Evolutionary conservation across 2,113 vertebrate species (phyloP).

Genomic region (Morone chrysops): DNA sequence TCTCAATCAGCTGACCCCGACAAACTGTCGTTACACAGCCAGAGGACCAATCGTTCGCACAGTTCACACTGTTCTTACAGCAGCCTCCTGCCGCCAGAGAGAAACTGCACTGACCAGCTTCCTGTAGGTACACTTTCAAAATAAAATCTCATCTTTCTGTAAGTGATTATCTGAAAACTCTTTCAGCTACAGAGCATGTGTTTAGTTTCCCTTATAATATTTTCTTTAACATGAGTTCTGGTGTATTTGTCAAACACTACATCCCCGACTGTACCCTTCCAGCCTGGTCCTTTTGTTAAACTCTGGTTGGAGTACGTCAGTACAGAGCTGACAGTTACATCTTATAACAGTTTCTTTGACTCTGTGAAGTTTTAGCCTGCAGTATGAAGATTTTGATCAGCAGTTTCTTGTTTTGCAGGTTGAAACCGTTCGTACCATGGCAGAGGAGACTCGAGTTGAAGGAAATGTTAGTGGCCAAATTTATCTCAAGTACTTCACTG

Average conservation of each 20-base stretch:
- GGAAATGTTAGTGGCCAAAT: constrained; percentile 53
- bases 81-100: constrained; percentile 59
- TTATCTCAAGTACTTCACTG: constrained; percentile 67
- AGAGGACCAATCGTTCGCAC: not conserved
- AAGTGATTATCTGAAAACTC: not conserved
- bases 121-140: constrained; percentile 44
- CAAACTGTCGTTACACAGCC: constrained; percentile 37
- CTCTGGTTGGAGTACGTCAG: no score
- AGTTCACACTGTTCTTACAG: constrained; percentile 19
- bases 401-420: constrained; percentile 30
- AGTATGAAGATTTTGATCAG: not conserved
- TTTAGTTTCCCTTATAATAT: no score
- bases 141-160: not conserved
- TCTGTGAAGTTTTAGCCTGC: not conserved
- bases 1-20: constrained; percentile 19
- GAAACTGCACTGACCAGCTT: not conserved
- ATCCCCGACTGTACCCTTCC: not conserved
- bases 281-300: no score
- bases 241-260: not conserved
- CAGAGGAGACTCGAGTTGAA: constrained; percentile 64
- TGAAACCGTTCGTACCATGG: not conserved
- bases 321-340: not conserved
- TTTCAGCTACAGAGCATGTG: not conserved
- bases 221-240: not conserved
- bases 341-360: not conserved